Conservation (phyloP, 2,797 vertebrate species). For the Schizopygopsis malacanthus region DNA sequence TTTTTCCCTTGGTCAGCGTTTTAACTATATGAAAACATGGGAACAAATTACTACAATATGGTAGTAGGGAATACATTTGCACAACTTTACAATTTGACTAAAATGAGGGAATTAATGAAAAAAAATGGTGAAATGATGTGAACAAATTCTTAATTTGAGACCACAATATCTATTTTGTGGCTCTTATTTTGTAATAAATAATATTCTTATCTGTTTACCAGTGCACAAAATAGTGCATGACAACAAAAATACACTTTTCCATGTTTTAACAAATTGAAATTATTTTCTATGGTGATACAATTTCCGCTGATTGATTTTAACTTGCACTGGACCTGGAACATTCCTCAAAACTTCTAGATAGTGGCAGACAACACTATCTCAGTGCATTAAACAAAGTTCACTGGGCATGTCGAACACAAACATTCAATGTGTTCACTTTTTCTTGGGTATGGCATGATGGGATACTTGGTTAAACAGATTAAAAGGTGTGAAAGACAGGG, state of each 20-base stretch:
- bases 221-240: not conserved
- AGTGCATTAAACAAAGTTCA: not conserved
- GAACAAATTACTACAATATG: not conserved
- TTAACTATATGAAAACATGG: not conserved
- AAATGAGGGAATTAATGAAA: too few species aligned
- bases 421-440: not conserved
- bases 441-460: slow-evolving; percentile 4
- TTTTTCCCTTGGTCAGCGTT: not conserved
- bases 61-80: not conserved
- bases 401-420: not conserved
- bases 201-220: not conserved
- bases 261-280: not conserved
- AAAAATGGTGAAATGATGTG: too few species aligned
- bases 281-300: not conserved
- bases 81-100: too few species aligned
- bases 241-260: not conserved
- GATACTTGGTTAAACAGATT: slow-evolving; percentile 49
- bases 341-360: not conserved
- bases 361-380: not conserved
- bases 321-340: not conserved
- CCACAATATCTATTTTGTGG: too few species aligned
- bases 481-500: slow-evolving; percentile 39
- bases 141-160: too few species aligned
- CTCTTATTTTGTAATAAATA: too few species aligned
- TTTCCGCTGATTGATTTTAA: not conserved